These are phyloP conservation scores for Belgica antarctica DNA, from an alignment of 2,888 invertebrate species.

Conservation along the genomic window DNA sequence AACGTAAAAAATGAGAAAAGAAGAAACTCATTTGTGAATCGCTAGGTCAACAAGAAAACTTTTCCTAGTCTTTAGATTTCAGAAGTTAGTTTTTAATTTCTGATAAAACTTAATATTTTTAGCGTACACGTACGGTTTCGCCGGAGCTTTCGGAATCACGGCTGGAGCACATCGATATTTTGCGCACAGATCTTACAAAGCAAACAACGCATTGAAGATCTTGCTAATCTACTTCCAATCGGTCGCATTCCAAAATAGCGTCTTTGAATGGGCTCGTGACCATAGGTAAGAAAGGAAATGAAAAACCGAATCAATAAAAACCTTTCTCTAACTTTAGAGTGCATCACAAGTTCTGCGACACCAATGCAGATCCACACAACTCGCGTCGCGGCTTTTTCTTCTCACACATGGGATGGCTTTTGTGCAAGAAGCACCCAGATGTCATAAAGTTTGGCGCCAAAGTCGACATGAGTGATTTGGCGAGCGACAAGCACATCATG, in stretches of 20 bases:
- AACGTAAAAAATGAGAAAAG: no score
- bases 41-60: no score
- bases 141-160: conserved; percentile 25
- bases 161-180: conserved; percentile 93
- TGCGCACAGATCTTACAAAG: conserved; percentile 92
- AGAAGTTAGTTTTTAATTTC: no score
- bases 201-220: conserved; percentile 77
- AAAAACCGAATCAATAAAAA: background rate
- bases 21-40: no score
- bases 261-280: conserved; percentile 47
- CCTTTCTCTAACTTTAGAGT: background rate
- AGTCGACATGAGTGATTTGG: conserved; percentile 32
- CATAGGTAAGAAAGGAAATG: conserved; percentile 6
- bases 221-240: conserved; percentile 79
- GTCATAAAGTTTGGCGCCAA: conserved; percentile 27
- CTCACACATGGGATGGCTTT: conserved; percentile 34
- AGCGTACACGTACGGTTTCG: background rate
- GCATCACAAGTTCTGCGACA: conserved; percentile 36
- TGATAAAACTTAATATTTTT: no score
- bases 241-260: conserved; percentile 81
- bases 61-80: no score
- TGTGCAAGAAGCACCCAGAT: conserved; percentile 37
- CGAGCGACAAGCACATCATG: conserved; percentile 25
- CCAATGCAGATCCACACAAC: conserved; percentile 40
- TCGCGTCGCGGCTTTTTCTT: conserved; percentile 35